Conservation (phyloP, 2,797 vertebrate genomes). For the Taeniopygia guttata region DNA sequence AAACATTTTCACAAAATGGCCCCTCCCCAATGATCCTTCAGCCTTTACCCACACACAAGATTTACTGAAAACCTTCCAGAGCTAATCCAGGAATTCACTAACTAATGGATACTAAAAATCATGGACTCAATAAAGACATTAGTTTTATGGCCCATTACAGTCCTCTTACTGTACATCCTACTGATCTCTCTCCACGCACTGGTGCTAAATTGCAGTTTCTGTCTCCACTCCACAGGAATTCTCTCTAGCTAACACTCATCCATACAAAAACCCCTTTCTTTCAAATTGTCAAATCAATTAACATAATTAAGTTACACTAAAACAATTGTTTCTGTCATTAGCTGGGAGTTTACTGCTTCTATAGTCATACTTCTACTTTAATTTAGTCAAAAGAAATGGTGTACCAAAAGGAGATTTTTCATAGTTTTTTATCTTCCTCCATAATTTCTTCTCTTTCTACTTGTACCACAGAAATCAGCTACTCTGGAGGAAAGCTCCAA, state of each 20-base stretch:
- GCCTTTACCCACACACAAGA: neutral
- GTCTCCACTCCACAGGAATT: conserved; percentile 35
- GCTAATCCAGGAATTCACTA: conserved; percentile 42
- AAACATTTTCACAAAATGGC: neutral
- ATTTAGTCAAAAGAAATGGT: neutral
- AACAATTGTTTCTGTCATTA: conserved; percentile 28
- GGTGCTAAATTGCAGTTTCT: conserved; percentile 19
- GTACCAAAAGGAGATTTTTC: neutral
- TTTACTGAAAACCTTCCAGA: conserved; percentile 18
- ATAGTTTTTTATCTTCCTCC: neutral
- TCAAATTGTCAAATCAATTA: conserved; percentile 53
- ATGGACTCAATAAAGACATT: conserved; percentile 54
- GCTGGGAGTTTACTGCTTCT: neutral
- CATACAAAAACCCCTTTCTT: neutral
- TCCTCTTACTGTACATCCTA: conserved; percentile 48
- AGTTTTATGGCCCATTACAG: conserved; percentile 59
- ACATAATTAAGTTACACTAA: conserved; percentile 46
- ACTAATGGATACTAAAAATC: conserved; percentile 62
- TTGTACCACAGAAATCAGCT: neutral
- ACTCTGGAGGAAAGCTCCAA: neutral
- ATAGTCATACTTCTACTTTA: neutral
- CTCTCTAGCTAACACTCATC: conserved; percentile 46
- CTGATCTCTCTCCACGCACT: conserved; percentile 7
- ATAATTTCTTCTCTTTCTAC: neutral
- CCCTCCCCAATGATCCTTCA: neutral